phyloP scores from a whole-genome alignment of 2,113 vertebrate species.

The Beaufortia kweichowensis region DNA sequence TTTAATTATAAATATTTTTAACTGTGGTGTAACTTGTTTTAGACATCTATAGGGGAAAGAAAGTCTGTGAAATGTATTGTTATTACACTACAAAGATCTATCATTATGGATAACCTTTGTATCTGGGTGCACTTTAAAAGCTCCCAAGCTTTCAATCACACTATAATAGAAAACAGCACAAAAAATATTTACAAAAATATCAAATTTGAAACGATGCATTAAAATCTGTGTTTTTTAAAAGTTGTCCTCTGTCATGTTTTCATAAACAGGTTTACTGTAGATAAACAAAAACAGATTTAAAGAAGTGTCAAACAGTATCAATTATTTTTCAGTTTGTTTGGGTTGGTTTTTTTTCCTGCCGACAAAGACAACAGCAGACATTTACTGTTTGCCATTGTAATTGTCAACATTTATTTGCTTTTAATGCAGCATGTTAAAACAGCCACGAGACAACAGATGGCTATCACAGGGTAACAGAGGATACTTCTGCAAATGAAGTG shows the following conservation, averaged over 20 bases:
- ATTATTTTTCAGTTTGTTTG: not conserved
- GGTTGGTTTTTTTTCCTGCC: not conserved
- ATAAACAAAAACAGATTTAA: not conserved
- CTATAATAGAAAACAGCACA: not conserved
- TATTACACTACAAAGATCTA: not conserved
- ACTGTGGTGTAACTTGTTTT: not conserved
- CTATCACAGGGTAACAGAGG: not conserved
- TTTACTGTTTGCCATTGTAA: conserved; percentile 7
- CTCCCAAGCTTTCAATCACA: not conserved
- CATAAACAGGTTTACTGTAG: not conserved
- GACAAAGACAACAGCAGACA: not conserved
- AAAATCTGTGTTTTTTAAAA: no score
- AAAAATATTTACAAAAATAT: not conserved
- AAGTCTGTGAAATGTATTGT: not conserved
- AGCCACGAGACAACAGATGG: not conserved
- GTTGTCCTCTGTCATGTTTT: not conserved
- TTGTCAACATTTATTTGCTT: not conserved
- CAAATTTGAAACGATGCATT: no score
- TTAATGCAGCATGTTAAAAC: not conserved
- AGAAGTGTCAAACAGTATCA: not conserved
- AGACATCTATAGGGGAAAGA: conserved; percentile 1
- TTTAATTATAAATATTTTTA: not conserved
- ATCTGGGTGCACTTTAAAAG: not conserved
- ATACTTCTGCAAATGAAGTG: not conserved
- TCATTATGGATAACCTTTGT: not conserved